These are phyloP conservation scores for Teleogryllus occipitalis DNA, from an alignment of 1,140 invertebrate species.

Conservation along the genomic window DNA sequence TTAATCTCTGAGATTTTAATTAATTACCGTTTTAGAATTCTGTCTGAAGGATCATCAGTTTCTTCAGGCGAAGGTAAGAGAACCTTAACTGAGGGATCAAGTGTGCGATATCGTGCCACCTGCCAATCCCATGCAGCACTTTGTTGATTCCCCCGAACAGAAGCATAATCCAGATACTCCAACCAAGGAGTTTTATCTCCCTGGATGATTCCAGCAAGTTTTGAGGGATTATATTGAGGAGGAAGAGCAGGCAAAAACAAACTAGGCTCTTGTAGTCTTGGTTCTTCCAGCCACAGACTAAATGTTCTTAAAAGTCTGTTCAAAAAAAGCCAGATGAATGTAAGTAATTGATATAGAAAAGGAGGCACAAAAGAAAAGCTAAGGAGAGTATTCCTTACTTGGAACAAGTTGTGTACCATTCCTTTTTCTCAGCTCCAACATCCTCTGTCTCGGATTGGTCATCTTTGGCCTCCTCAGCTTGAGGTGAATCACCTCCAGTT, in stretches of 20 bases:
- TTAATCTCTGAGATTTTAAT: neutral
- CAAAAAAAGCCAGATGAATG: neutral
- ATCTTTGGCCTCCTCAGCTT: conserved; percentile 29
- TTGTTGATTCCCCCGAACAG: conserved; percentile 43
- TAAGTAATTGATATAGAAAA: neutral
- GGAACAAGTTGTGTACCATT: conserved; percentile 21
- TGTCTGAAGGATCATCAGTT: conserved; percentile 38
- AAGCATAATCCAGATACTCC: conserved; percentile 54
- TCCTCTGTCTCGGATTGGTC: conserved; percentile 26
- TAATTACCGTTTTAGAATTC: conserved; percentile 37
- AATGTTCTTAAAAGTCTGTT: conserved; percentile 43
- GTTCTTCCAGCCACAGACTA: conserved; percentile 69
- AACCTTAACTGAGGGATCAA: neutral
- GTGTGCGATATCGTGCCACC: conserved; percentile 25
- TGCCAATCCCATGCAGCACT: conserved; percentile 43
- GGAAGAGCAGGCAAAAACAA: conserved; percentile 64
- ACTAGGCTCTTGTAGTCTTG: conserved; percentile 56
- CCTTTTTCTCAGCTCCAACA: conserved; percentile 20
- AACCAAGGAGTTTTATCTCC: conserved; percentile 52
- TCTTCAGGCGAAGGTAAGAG: conserved; percentile 20
- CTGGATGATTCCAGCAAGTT: conserved; percentile 43
- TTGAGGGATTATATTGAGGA: conserved; percentile 55
- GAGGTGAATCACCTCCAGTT: conserved; percentile 10
- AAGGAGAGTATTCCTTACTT: conserved; percentile 22
- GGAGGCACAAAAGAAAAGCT: neutral